These are phyloP conservation scores for Ellobius talpinus DNA, from an alignment of 2,113 vertebrate genomes.

Conservation along the genomic window DNA sequence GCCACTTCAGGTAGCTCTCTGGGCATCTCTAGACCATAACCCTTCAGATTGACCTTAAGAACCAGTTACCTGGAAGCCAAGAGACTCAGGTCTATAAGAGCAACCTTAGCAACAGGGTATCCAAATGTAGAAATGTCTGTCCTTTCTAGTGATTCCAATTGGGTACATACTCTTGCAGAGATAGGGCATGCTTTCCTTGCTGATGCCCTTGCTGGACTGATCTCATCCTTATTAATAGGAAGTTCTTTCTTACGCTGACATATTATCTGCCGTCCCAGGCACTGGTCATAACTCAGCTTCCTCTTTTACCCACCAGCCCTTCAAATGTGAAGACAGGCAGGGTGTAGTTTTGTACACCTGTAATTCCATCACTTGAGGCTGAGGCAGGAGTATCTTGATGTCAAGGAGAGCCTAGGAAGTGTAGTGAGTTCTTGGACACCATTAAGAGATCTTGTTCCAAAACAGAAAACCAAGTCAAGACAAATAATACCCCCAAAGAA, in stretches of 20 bases:
- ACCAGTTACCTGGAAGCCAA: constrained; percentile 15
- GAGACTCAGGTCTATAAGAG: background rate
- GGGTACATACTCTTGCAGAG: background rate
- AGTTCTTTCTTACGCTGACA: constrained; percentile 30
- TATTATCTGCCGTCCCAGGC: constrained; percentile 18
- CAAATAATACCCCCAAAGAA: too few relatives aligned
- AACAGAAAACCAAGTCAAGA: background rate
- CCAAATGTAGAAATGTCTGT: constrained; percentile 37
- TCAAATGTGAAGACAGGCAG: constrained; percentile 29
- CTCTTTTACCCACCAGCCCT: background rate
- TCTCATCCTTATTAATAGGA: constrained; percentile 30
- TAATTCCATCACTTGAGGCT: background rate
- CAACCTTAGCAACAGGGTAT: constrained; percentile 13
- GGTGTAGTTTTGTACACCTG: too few relatives aligned
- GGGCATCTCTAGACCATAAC: background rate
- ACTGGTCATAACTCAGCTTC: constrained; percentile 39
- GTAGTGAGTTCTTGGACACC: background rate
- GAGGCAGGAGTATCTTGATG: background rate
- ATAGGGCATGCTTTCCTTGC: constrained; percentile 19
- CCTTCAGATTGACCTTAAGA: constrained; percentile 18
- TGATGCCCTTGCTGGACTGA: constrained; percentile 2
- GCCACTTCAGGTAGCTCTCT: constrained; percentile 92
- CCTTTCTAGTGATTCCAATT: constrained; percentile 1
- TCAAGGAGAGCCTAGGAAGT: background rate
- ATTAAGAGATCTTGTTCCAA: background rate